These are phyloP conservation scores for Myotis lucifugus DNA, from an alignment of 2,113 vertebrate genomes.

Conservation along the genomic window DNA sequence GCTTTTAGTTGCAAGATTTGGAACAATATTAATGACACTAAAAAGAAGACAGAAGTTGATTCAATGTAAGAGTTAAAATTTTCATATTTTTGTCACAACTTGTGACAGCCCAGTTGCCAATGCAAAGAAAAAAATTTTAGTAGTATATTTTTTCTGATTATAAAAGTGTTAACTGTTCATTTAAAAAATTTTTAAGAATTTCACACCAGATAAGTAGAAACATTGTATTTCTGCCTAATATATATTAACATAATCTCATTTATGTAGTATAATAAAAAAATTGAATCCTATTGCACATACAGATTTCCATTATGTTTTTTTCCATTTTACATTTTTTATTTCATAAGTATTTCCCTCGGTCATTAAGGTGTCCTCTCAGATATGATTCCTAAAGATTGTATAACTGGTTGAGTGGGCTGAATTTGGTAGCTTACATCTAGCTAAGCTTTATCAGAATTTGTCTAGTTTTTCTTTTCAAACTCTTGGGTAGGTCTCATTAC, in stretches of 20 bases:
- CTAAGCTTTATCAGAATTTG: neutral
- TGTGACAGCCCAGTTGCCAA: neutral
- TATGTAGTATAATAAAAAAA: neutral
- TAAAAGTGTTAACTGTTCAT: neutral
- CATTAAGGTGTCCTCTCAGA: neutral
- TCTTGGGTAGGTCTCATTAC: neutral
- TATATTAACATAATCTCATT: neutral
- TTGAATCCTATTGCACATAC: neutral
- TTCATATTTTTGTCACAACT: neutral
- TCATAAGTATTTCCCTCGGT: neutral
- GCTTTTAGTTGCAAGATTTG: constrained; percentile 11
- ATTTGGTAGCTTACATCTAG: neutral
- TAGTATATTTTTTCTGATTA: neutral
- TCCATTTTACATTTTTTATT: neutral
- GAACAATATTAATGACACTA: neutral
- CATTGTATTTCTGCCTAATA: neutral
- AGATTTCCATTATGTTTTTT: neutral
- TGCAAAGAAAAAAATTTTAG: neutral
- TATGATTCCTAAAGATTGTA: neutral
- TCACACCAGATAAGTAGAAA: neutral
- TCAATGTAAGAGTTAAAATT: neutral
- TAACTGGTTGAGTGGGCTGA: neutral
- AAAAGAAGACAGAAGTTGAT: constrained; percentile 3
- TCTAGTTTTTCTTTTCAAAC: neutral
- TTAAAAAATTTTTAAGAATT: neutral